phyloP scores from a whole-genome alignment of 2,888 invertebrate species.

The Synanthedon myopaeformis region DNA sequence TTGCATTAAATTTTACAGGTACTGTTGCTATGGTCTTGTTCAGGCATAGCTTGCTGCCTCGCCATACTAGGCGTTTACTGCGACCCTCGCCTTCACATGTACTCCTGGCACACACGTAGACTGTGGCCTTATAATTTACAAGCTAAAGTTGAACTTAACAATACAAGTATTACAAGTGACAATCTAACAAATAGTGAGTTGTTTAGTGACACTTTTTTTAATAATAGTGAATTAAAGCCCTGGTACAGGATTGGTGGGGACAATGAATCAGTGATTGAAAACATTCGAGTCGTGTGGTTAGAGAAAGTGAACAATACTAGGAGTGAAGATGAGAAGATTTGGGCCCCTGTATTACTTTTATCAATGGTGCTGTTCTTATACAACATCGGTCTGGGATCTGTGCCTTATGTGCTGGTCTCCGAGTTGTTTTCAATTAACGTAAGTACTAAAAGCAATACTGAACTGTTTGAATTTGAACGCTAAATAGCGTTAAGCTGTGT shows the following conservation, averaged over 20 bases:
- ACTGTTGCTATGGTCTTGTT: conserved; percentile 52
- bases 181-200: conserved; percentile 11
- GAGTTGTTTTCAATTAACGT: conserved; percentile 56
- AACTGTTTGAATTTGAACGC: no score
- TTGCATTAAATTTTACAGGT: conserved; percentile 26
- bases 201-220: conserved; percentile 9
- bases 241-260: conserved; percentile 20
- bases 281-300: conserved; percentile 15
- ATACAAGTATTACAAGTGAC: conserved; percentile 1
- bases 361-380: conserved; percentile 52
- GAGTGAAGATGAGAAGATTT: conserved; percentile 21
- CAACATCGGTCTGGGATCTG: conserved; percentile 59
- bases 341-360: conserved; percentile 46
- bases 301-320: conserved; percentile 10
- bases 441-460: conserved; percentile 21
- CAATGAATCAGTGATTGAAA: conserved; percentile 17
- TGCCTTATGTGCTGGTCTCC: conserved; percentile 58
- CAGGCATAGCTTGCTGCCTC: conserved; percentile 55
- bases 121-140: conserved; percentile 32
- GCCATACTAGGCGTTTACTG: conserved; percentile 52
- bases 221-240: conserved; percentile 12
- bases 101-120: conserved; percentile 45
- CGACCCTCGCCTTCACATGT: conserved; percentile 45
- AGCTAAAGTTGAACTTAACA: conserved; percentile 14
- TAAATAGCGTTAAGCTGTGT: no score